Evolutionary conservation across 2,888 invertebrate species (phyloP).

Genomic region (Orchesella flavescens): DNA sequence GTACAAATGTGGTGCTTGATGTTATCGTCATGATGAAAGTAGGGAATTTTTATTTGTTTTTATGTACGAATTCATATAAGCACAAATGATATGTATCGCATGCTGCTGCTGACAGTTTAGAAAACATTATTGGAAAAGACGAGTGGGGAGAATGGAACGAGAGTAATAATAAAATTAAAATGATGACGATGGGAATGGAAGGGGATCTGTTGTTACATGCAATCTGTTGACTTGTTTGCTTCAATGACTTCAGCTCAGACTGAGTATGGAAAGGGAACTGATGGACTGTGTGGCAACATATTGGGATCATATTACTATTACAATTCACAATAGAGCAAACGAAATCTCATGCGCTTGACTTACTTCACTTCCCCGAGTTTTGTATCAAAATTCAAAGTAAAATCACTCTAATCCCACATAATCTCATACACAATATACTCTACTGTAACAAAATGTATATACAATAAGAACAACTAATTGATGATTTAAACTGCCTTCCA

Average conservation of each 20-base stretch:
- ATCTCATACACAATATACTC: too few relatives aligned
- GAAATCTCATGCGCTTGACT: neutral
- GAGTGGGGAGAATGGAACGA: neutral
- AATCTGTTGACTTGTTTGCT: slow-evolving; percentile 32
- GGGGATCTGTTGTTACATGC: slow-evolving; percentile 3
- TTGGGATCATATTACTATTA: slow-evolving; percentile 56
- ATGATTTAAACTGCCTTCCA: too few relatives aligned
- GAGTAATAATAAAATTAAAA: slow-evolving; percentile 12
- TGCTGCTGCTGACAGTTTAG: slow-evolving; percentile 51
- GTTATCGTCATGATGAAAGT: neutral
- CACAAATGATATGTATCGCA: neutral
- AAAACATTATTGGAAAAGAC: neutral
- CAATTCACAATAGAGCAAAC: neutral
- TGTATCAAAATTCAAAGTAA: neutral
- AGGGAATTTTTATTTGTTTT: neutral
- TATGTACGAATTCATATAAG: slow-evolving; percentile 1
- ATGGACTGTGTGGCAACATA: slow-evolving; percentile 51
- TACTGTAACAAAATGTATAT: too few relatives aligned
- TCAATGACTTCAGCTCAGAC: neutral
- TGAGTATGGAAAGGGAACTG: slow-evolving; percentile 10
- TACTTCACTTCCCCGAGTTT: neutral
- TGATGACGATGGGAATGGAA: neutral
- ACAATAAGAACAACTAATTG: too few relatives aligned
- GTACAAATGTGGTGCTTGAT: neutral
- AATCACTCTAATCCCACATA: neutral